These are phyloP conservation scores for Spilosoma lubricipeda DNA, from an alignment of 2,888 invertebrate genomes.

Conservation along the genomic window DNA sequence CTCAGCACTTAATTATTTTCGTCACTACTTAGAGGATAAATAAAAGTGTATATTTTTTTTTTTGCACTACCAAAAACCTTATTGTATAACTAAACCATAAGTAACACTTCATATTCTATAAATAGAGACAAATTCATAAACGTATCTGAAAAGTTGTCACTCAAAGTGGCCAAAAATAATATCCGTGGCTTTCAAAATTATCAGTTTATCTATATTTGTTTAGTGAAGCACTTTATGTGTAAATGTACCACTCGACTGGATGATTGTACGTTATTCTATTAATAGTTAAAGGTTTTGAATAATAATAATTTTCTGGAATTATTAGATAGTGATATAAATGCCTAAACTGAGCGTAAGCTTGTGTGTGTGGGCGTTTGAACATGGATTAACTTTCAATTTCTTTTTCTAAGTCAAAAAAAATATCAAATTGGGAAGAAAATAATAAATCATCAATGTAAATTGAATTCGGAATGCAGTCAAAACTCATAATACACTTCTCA, in stretches of 20 bases:
- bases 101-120: slow-evolving; percentile 16
- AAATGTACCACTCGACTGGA: slow-evolving; percentile 24
- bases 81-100: background rate
- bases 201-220: slow-evolving; percentile 49
- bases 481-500: too few relatives aligned
- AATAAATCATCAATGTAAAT: too few relatives aligned
- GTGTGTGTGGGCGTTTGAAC: background rate
- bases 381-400: background rate
- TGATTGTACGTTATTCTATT: slow-evolving; percentile 14
- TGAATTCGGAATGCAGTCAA: too few relatives aligned
- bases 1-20: background rate
- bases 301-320: background rate
- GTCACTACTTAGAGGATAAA: background rate
- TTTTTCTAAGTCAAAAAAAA: background rate
- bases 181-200: slow-evolving; percentile 45
- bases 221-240: slow-evolving; percentile 35
- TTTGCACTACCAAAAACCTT: background rate
- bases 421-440: too few relatives aligned
- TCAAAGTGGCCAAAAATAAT: slow-evolving; percentile 50
- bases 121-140: slow-evolving; percentile 35
- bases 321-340: background rate
- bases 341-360: background rate
- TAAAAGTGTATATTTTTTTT: background rate
- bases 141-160: slow-evolving; percentile 46
- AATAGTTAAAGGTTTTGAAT: background rate